A percentile compares a stretch with the other conserved stretches of the same genome.
Evolutionary conservation across 1,140 invertebrate species (phyloP).

Genomic region (Wasmannia auropunctata): DNA sequence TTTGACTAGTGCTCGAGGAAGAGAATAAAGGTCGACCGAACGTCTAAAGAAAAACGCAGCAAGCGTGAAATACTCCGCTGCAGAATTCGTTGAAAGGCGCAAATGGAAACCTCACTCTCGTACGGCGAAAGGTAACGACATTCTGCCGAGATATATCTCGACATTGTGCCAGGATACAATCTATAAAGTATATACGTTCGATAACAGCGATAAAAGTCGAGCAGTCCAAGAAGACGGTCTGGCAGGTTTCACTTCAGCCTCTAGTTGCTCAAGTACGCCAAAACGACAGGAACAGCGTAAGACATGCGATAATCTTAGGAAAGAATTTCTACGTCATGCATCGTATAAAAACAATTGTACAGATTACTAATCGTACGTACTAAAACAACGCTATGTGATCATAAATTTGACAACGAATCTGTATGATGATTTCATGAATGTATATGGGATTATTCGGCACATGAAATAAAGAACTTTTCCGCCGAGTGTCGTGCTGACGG

Average conservation of each 20-base stretch:
- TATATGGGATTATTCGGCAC: neutral
- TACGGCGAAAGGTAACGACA: slow-evolving; percentile 74
- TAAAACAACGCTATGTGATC: neutral
- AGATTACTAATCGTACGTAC: neutral
- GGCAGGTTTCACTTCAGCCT: slow-evolving; percentile 48
- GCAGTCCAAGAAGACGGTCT: slow-evolving; percentile 40
- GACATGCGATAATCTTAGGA: slow-evolving; percentile 46
- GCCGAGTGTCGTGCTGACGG: too few species aligned
- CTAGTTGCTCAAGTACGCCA: slow-evolving; percentile 43
- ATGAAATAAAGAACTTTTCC: too few species aligned
- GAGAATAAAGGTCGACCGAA: slow-evolving; percentile 51
- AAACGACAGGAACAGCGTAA: neutral
- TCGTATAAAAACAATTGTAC: neutral
- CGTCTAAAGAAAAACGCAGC: slow-evolving; percentile 49
- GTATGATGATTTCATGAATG: neutral
- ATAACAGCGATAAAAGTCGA: slow-evolving; percentile 74
- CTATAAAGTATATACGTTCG: slow-evolving; percentile 72
- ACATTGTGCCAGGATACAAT: slow-evolving; percentile 71
- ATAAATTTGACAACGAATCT: neutral
- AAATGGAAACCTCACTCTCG: slow-evolving; percentile 74
- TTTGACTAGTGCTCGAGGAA: slow-evolving; percentile 37
- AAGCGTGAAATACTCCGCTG: slow-evolving; percentile 58
- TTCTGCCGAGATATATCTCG: slow-evolving; percentile 69
- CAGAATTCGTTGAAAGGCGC: slow-evolving; percentile 73
- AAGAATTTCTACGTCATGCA: neutral